phyloP scores from a whole-genome alignment of 2,113 vertebrate species.

The Grantiella picta region DNA sequence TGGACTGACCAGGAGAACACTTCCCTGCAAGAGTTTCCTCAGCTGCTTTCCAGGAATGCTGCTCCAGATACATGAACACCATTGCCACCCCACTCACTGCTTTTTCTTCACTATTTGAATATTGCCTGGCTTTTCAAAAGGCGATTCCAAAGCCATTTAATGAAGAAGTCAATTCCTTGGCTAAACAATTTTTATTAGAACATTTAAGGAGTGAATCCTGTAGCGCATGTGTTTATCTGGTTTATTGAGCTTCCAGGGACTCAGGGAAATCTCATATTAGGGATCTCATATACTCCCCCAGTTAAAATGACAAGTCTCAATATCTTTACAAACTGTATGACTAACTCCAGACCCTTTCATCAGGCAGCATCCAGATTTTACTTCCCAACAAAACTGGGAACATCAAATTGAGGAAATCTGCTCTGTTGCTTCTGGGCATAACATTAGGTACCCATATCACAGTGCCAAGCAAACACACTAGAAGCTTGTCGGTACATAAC shows the following conservation, averaged over 20 bases:
- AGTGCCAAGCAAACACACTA: rapidly evolving
- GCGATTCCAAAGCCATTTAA: constrained; percentile 28
- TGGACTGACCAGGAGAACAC: not conserved
- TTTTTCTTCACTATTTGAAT: not conserved
- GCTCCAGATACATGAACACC: not conserved
- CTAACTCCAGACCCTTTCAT: not conserved
- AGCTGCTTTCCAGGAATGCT: not conserved
- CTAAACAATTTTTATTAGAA: constrained; percentile 21
- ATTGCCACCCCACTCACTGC: not conserved
- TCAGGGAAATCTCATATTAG: not conserved
- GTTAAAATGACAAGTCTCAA: not conserved
- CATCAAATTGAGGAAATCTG: not conserved
- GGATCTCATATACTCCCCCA: not conserved
- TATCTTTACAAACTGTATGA: rapidly evolving
- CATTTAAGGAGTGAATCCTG: constrained; percentile 21
- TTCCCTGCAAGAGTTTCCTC: not conserved
- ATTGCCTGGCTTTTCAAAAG: not conserved
- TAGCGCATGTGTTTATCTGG: not conserved
- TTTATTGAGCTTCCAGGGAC: not conserved
- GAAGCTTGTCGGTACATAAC: not conserved
- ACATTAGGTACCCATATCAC: rapidly evolving
- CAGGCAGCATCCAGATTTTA: not conserved
- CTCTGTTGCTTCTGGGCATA: not conserved
- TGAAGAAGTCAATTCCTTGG: constrained; percentile 6
- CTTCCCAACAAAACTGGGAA: not conserved